Base-by-base conservation (phyloP, 2,797 vertebrate genomes). In the Macrochelys suwanniensis region DNA sequence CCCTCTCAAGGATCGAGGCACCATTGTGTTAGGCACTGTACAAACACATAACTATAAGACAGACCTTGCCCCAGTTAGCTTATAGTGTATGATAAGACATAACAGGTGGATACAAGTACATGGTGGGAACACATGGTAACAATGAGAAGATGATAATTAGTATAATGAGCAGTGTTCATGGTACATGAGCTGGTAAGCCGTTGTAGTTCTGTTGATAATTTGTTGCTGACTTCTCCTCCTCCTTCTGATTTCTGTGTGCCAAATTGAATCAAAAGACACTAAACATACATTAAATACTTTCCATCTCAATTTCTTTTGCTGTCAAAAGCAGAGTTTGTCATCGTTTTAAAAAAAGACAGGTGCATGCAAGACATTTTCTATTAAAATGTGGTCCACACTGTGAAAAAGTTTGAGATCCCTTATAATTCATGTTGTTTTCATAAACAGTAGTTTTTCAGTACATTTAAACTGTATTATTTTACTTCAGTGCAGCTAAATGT, bases 271-370 rank as follows among this genome's bases (percentile, higher is more conserved):
- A 0, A 49, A 84, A 50, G 80, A 7, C 45, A 25, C 23, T 51
- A 78, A 1, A 56, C 74, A 15, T 23, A 8, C 4, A 0, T 21
- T 80, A 93, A 84, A 16, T 54, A 6, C 16, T 82, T 82, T 86
- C 91, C 74, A 16, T 1, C 12, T 6, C 82, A 82, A 83, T 28
- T 51, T 53, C 94, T 95, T 84, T 91, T 95, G 19, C n/a, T 87
- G 4, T 15, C 80, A n/a, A 6, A 80, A 42, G 37, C 21, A 42
- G 68, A 47, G 31, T 79, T 80, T 77, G 77, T 23, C 76, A 15
- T 33, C 13, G 16, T 3, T 19, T 0, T 49, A 86, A 76, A 76
- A 25, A 37, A 53, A 53, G 82, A 61, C 3, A 82, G 81, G 37
- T 80, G 11, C 0, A 0, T 7, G 28, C 90, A 57, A 80, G 83